Evolutionary conservation across 2,888 invertebrate species (phyloP).

Genomic region (Rhagium mordax): DNA sequence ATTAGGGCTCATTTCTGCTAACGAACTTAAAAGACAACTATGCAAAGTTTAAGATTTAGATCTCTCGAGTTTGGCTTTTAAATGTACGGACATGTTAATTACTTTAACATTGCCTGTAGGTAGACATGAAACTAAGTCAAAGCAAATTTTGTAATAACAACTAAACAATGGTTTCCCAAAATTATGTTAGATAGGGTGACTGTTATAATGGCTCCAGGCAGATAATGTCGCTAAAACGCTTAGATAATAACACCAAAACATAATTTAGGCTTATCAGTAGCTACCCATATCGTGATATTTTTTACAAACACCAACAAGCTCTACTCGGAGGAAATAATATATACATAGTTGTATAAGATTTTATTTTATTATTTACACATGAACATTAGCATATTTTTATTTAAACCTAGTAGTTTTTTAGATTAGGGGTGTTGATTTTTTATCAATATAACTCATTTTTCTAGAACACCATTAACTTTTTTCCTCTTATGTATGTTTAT

Average conservation of each 20-base stretch:
- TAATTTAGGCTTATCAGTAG: slow-evolving; percentile 17
- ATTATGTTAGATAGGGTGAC: slow-evolving; percentile 11
- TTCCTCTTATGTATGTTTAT: no score
- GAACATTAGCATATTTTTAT: no score
- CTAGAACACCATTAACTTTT: no score
- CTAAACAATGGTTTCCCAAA: slow-evolving; percentile 13
- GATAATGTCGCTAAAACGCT: slow-evolving; percentile 16
- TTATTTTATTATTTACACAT: no score
- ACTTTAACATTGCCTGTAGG: neutral
- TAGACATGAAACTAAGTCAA: neutral
- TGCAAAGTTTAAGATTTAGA: neutral
- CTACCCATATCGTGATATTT: neutral
- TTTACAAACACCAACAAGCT: neutral
- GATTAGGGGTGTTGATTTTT: no score
- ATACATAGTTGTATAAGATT: no score
- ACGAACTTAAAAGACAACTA: neutral
- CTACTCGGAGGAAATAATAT: no score
- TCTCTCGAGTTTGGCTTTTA: neutral
- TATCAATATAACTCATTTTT: no score
- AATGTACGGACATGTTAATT: slow-evolving; percentile 12
- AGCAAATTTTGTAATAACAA: slow-evolving; percentile 14
- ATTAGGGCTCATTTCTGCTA: slow-evolving; percentile 7
- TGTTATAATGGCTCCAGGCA: slow-evolving; percentile 10
- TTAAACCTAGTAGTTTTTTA: no score
- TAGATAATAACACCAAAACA: slow-evolving; percentile 2